Evolutionary conservation across 2,888 invertebrate species (phyloP).

Genomic region (Abrostola tripartita): DNA sequence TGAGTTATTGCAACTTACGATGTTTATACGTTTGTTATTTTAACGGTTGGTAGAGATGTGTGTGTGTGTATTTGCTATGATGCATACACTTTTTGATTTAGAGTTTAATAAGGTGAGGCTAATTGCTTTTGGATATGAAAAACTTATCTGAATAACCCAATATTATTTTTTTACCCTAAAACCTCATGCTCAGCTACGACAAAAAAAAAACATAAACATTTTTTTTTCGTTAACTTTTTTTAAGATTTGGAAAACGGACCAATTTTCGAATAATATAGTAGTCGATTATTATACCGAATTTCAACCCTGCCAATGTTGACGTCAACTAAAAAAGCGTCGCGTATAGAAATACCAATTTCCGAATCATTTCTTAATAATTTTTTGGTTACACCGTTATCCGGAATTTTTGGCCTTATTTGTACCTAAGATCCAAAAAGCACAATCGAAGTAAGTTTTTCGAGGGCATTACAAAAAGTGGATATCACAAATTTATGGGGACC

Average conservation of each 20-base stretch:
- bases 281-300: neutral
- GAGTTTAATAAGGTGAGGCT: too few relatives aligned
- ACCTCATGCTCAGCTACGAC: too few relatives aligned
- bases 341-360: neutral
- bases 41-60: too few relatives aligned
- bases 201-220: too few relatives aligned
- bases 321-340: neutral
- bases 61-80: too few relatives aligned
- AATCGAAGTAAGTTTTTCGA: conserved; percentile 46
- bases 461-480: conserved; percentile 67
- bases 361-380: neutral
- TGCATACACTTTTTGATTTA: too few relatives aligned
- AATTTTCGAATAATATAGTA: too few relatives aligned
- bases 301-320: neutral
- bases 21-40: neutral
- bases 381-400: neutral
- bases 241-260: too few relatives aligned
- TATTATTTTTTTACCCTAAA: too few relatives aligned
- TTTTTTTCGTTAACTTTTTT: too few relatives aligned
- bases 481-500: conserved; percentile 85
- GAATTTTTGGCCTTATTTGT: conserved; percentile 8
- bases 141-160: too few relatives aligned
- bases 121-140: too few relatives aligned
- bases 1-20: conserved; percentile 1
- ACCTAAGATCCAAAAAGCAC: conserved; percentile 18